A percentile compares a stretch with the other conserved stretches of the same genome.
Conservation (phyloP, 2,113 vertebrate genomes). For the Scortum barcoo region DNA sequence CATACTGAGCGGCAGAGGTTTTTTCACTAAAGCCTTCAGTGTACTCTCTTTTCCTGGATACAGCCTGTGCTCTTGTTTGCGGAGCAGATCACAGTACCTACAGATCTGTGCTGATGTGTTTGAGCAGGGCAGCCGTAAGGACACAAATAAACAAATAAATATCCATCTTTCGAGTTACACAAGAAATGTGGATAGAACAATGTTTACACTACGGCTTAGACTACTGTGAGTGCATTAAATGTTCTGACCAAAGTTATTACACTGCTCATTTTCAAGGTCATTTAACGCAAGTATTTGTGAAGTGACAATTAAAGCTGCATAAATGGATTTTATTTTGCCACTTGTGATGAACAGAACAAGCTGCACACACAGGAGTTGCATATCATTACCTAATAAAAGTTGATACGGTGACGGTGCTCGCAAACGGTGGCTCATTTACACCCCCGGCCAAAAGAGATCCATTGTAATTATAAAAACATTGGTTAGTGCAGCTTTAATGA, state of each 20-base stretch:
- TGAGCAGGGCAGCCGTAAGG: not conserved
- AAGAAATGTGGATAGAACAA: too few relatives aligned
- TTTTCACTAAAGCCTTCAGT: not conserved
- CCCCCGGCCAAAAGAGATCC: not conserved
- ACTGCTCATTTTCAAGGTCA: not conserved
- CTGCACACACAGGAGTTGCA: too few relatives aligned
- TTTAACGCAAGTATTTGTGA: not conserved
- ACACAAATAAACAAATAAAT: not conserved
- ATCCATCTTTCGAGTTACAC: not conserved
- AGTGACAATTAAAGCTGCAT: not conserved
- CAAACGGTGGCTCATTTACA: not conserved
- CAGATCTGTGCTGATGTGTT: not conserved
- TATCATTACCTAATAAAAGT: not conserved
- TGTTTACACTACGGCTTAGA: too few relatives aligned
- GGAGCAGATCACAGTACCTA: not conserved
- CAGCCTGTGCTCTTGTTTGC: not conserved
- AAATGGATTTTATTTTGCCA: not conserved
- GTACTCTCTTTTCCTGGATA: not conserved
- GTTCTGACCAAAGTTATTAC: not conserved
- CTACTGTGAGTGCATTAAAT: not conserved
- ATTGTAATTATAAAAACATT: not conserved
- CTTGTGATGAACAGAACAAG: not conserved
- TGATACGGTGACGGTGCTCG: not conserved
- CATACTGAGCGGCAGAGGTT: too few relatives aligned
- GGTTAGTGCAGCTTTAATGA: not conserved